Evolutionary conservation across 2,113 vertebrate genomes (phyloP).

Genomic region (Tamias sibiricus): DNA sequence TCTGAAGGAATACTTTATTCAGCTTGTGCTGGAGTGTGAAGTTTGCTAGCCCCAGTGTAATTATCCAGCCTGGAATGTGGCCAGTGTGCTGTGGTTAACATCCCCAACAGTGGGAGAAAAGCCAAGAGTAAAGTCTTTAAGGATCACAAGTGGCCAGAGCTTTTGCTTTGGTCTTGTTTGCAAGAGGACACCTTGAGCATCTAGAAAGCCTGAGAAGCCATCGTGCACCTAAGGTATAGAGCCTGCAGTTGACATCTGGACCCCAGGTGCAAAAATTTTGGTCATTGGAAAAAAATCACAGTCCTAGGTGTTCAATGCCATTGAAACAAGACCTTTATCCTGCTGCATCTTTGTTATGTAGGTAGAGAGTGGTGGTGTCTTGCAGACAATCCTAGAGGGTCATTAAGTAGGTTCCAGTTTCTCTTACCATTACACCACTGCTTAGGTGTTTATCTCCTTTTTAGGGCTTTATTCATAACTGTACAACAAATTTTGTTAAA

Average conservation of each 20-base stretch:
- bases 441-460: not conserved
- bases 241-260: not conserved
- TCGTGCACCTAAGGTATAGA: not conserved
- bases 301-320: not conserved
- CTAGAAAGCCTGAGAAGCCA: not conserved
- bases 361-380: not conserved
- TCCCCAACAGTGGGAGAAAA: conserved; percentile 27
- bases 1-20: conserved; percentile 64
- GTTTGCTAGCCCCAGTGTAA: conserved; percentile 37
- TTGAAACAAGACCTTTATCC: not conserved
- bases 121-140: not conserved
- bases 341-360: not conserved
- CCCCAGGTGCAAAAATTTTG: not conserved
- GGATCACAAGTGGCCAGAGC: not conserved
- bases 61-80: conserved; percentile 65
- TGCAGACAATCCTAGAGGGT: not conserved
- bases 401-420: not conserved
- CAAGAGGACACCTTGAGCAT: not conserved
- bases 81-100: conserved; percentile 54
- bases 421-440: not conserved
- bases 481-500: not conserved
- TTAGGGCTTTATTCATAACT: not conserved
- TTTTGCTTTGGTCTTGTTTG: not conserved
- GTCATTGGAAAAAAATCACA: not conserved
- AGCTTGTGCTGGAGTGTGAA: conserved; percentile 58